A percentile compares a stretch with the other conserved stretches of the same genome.
Conservation (phyloP, 2,888 invertebrate genomes). For the Pterostichus madidus region DNA sequence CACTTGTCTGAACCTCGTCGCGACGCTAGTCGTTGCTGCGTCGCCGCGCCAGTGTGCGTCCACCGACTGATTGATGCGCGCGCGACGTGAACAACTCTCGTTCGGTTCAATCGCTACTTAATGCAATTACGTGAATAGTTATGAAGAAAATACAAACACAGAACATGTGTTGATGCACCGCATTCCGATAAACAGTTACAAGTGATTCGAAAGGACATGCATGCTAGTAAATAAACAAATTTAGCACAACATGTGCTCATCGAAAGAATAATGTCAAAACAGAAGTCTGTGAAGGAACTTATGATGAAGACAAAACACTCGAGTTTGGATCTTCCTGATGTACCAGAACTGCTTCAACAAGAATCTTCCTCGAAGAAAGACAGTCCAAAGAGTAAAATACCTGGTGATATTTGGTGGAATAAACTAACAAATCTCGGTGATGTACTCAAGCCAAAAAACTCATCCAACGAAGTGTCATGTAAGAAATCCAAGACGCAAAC, state of each 20-base stretch:
- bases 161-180: background rate
- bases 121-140: constrained; percentile 14
- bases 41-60: constrained; percentile 41
- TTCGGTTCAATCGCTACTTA: background rate
- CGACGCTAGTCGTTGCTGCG: constrained; percentile 17
- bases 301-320: constrained; percentile 78
- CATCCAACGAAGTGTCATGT: constrained; percentile 70
- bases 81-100: constrained; percentile 36
- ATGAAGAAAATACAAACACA: background rate
- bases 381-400: constrained; percentile 75
- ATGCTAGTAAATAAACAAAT: constrained; percentile 1
- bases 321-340: constrained; percentile 75
- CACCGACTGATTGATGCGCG: constrained; percentile 35
- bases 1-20: constrained; percentile 48
- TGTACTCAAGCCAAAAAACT: constrained; percentile 68
- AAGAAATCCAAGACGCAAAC: constrained; percentile 75
- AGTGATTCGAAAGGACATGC: constrained; percentile 20
- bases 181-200: constrained; percentile 7
- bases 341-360: constrained; percentile 71
- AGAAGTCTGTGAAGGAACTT: constrained; percentile 69
- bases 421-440: constrained; percentile 74
- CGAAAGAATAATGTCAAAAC: constrained; percentile 27
- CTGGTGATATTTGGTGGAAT: constrained; percentile 70
- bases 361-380: constrained; percentile 70
- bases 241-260: constrained; percentile 1